Evolutionary conservation across 1,140 invertebrate genomes (phyloP).

Genomic region (Drosophila truncata): DNA sequence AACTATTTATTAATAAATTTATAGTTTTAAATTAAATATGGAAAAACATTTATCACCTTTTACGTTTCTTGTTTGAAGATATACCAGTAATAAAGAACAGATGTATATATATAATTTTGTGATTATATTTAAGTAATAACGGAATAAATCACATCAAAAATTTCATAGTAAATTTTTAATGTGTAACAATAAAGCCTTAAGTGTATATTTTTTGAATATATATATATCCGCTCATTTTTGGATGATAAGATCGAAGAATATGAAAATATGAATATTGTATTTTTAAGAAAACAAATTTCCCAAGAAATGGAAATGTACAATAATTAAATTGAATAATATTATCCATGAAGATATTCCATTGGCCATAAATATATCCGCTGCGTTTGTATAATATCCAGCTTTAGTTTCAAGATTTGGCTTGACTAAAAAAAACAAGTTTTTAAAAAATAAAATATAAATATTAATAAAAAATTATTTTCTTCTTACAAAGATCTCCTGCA

Average conservation of each 20-base stretch:
- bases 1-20: background rate
- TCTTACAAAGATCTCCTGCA: background rate
- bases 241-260: background rate
- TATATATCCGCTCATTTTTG: background rate
- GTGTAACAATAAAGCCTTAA: background rate
- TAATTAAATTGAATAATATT: background rate
- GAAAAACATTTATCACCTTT: too few relatives aligned
- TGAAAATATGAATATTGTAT: background rate
- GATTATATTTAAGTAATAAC: too few relatives aligned
- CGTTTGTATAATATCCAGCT: slow-evolving; percentile 15
- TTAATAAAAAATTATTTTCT: background rate
- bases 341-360: slow-evolving; percentile 5
- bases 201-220: background rate
- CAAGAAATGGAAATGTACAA: background rate
- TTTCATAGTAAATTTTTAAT: background rate
- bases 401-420: slow-evolving; percentile 11
- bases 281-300: background rate
- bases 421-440: background rate
- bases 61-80: too few relatives aligned
- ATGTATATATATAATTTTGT: too few relatives aligned
- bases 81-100: too few relatives aligned
- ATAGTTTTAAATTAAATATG: too few relatives aligned
- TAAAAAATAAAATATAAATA: background rate
- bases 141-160: too few relatives aligned
- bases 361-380: background rate